Percentiles rank a stretch among this genome's conserved stretches.
These are phyloP conservation scores for Zenarchopterus dispar DNA, from an alignment of 2,797 vertebrate genomes.

Conservation along the genomic window DNA sequence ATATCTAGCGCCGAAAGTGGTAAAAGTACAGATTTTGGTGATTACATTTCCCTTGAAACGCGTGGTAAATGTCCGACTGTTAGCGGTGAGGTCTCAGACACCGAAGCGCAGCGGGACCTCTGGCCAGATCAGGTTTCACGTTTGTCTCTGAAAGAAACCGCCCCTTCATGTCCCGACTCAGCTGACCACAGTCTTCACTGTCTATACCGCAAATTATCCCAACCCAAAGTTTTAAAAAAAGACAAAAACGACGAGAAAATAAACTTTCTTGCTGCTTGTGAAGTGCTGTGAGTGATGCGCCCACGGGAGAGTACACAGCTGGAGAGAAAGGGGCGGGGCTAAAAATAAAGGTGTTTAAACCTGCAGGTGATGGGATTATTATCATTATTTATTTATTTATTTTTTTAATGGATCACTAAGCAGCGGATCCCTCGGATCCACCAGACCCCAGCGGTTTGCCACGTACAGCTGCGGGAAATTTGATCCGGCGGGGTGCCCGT, in stretches of 20 bases:
- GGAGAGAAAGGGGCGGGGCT: conserved; percentile 50
- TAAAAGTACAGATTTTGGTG: too few species aligned
- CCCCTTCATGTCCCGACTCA: conserved; percentile 30
- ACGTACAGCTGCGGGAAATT: conserved; percentile 76
- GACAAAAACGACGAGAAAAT: not conserved
- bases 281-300: conserved; percentile 17
- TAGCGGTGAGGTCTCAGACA: conserved; percentile 3
- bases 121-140: conserved; percentile 68
- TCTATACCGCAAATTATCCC: not conserved
- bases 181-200: conserved; percentile 12
- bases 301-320: conserved; percentile 34
- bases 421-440: not conserved
- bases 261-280: not conserved
- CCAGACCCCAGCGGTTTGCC: conserved; percentile 52
- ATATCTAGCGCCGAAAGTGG: not conserved
- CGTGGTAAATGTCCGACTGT: not conserved
- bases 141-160: conserved; percentile 46
- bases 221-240: not conserved
- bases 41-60: too few species aligned
- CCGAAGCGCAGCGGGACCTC: conserved; percentile 20
- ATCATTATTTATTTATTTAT: not conserved
- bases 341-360: not conserved
- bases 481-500: conserved; percentile 65
- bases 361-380: too few species aligned
- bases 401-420: not conserved